Conservation (phyloP, 2,888 invertebrate species). For the Ennomos quercinarius region DNA sequence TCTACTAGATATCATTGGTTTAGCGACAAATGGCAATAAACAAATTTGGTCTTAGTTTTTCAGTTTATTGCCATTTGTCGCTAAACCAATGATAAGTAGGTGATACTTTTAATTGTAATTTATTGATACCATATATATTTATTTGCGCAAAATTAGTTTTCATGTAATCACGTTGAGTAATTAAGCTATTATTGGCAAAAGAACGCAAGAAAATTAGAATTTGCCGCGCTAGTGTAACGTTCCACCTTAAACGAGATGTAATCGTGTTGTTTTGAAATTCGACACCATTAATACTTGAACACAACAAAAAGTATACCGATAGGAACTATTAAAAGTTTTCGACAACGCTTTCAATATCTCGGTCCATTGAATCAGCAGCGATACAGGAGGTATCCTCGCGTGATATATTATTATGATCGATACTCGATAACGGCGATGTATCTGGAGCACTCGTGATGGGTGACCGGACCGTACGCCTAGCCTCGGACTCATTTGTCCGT, state of each 20-base stretch:
- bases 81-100: too few species aligned
- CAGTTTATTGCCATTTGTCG: too few species aligned
- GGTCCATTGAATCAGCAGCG: constrained; percentile 24
- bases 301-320: constrained; percentile 3
- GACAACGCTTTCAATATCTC: constrained; percentile 12
- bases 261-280: constrained; percentile 21
- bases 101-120: too few species aligned
- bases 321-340: constrained; percentile 13
- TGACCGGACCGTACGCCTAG: constrained; percentile 58
- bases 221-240: too few species aligned
- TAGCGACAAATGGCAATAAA: too few species aligned
- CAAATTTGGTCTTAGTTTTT: too few species aligned
- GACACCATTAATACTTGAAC: constrained; percentile 14
- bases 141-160: too few species aligned
- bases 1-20: too few species aligned
- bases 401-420: constrained; percentile 57
- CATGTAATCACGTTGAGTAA: too few species aligned
- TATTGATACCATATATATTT: too few species aligned
- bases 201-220: too few species aligned
- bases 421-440: constrained; percentile 59
- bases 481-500: constrained; percentile 69
- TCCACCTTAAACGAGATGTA: constrained; percentile 7
- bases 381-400: constrained; percentile 42
- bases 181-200: too few species aligned
- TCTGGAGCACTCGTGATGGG: constrained; percentile 73